Percentiles rank a stretch among this genome's conserved stretches.
These are phyloP conservation scores for Sorex fumeus DNA, from an alignment of 2,113 vertebrate species.

Conservation along the genomic window DNA sequence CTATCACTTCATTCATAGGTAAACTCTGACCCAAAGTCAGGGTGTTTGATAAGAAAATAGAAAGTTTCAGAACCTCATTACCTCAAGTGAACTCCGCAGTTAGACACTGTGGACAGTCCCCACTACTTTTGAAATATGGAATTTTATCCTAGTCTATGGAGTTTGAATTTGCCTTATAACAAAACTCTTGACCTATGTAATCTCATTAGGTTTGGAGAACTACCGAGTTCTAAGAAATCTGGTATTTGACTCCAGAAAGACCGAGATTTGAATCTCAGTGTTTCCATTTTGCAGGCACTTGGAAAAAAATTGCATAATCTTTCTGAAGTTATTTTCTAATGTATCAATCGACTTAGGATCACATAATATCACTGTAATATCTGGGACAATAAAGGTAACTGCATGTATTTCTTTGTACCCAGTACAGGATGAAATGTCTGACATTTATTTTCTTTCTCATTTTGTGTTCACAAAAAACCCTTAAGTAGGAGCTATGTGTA, in stretches of 20 bases:
- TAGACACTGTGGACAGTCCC: fast-evolving
- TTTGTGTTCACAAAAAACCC: neutral
- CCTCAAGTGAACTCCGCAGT: neutral
- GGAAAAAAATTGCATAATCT: neutral
- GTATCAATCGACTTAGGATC: neutral
- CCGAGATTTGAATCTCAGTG: neutral
- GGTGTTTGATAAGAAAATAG: neutral
- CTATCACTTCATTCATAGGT: too few relatives aligned
- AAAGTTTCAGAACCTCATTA: neutral
- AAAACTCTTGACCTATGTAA: neutral
- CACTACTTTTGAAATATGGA: neutral
- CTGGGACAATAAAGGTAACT: neutral
- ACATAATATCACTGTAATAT: neutral
- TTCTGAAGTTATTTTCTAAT: constrained; percentile 24
- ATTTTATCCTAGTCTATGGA: neutral
- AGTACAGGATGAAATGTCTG: neutral
- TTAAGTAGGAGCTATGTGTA: neutral
- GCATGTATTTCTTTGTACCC: neutral
- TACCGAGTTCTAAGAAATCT: neutral
- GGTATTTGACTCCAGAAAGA: neutral
- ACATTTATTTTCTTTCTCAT: neutral
- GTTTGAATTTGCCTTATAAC: neutral
- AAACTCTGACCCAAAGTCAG: too few relatives aligned
- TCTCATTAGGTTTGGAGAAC: neutral
- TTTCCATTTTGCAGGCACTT: neutral